Base-by-base conservation (phyloP, 2,888 invertebrate genomes). In the Hyppa rectilinea region DNA sequence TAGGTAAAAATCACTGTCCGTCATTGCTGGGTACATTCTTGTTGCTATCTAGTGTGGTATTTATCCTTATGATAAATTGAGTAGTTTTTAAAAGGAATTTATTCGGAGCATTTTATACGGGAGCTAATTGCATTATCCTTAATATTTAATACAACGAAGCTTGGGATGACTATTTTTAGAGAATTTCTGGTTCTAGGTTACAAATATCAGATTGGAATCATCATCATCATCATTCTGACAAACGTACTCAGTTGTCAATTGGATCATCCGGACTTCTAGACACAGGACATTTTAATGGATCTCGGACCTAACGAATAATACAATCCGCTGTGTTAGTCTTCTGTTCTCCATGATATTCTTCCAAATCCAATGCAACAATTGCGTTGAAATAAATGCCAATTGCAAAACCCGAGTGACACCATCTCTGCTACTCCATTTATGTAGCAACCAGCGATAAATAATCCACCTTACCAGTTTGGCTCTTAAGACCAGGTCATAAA, bases 391-490 rank as follows among this genome's bases (percentile, higher is more conserved):
- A 29, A 55, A 45, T 26, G 7, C 10, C 45, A 50, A 58, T 62
- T 52, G 10, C 61, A 20, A 69, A 26, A 66, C 12, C 7, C 29
- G 4, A 50, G 45, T 52, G 43, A 45, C 45, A 68, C 38, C 34
- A 56, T 52, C 59, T 34, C 62, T 7, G 12, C 7, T 43, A 34
- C 20, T 40, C 12, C 23, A 49, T 36, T 56, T 60, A 75, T 74
- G 71, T 61, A 69, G 65, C 60, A 75, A 74, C 63, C 9, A 60
- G 59, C 65, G 76, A 63, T 71, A 71, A 74, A 74, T 84, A 85
- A 85, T 87, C 77, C 81, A 87, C 85, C 72, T 85, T 84, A 84
- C 81, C 74, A 78, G 84, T 76, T 80, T 71, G 68, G 36, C 69
- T 71, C 69, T 59, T 78, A 75, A 77, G 70, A 71, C 80, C 82